A percentile compares a stretch with the other conserved stretches of the same genome.
These are phyloP conservation scores for Dolichallabes microphthalmus DNA, from an alignment of 2,113 vertebrate species.

Conservation along the genomic window DNA sequence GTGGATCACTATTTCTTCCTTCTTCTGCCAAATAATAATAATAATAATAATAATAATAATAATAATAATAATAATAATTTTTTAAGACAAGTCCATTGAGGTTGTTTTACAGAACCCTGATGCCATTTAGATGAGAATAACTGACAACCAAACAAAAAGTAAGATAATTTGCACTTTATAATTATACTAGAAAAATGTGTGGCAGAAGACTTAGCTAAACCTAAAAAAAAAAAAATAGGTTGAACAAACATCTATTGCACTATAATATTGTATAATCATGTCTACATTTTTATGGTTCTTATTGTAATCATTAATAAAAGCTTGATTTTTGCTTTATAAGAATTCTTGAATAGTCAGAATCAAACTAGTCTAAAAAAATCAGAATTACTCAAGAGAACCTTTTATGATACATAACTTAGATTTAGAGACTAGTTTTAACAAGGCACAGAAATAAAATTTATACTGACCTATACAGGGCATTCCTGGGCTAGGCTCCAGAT, in stretches of 20 bases:
- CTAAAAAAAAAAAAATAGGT: background rate
- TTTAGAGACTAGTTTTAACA: background rate
- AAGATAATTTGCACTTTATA: conserved; percentile 14
- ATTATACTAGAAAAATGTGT: background rate
- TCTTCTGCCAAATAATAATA: background rate
- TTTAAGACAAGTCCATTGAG: background rate
- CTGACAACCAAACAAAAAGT: conserved; percentile 9
- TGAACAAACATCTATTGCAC: conserved; percentile 17
- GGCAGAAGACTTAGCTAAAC: background rate
- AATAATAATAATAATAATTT: background rate
- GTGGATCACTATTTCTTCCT: background rate
- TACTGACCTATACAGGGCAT: background rate
- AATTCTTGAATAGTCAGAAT: background rate
- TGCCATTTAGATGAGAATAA: background rate
- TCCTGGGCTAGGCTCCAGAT: background rate
- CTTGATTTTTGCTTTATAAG: conserved; percentile 1
- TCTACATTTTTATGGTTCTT: conserved; percentile 24
- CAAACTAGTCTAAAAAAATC: background rate
- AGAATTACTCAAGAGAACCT: background rate
- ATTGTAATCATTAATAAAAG: conserved; percentile 7
- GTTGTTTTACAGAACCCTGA: background rate
- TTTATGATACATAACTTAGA: background rate
- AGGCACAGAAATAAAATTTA: background rate
- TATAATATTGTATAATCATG: conserved; percentile 16
- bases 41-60: background rate